A percentile compares a stretch with the other conserved stretches of the same genome.
These are phyloP conservation scores for Pogona vitticeps DNA, from an alignment of 2,113 vertebrate genomes.

Conservation along the genomic window DNA sequence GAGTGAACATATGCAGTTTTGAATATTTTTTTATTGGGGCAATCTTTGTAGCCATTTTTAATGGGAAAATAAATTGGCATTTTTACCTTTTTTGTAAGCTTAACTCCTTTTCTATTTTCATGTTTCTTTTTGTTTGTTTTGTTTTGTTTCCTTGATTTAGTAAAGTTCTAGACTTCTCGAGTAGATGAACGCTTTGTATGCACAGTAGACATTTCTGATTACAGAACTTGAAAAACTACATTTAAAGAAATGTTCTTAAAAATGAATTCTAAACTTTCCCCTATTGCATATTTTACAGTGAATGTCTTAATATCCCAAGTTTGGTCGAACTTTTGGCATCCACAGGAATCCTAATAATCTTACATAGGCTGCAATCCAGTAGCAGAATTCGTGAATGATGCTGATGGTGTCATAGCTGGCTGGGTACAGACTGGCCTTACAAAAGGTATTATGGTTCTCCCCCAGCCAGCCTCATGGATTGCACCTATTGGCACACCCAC, in stretches of 20 bases:
- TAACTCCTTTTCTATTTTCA: neutral
- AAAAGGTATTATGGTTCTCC: no score
- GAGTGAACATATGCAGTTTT: neutral
- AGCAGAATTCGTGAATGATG: no score
- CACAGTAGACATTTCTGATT: neutral
- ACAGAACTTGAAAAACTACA: neutral
- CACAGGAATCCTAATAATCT: no score
- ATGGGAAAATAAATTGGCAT: neutral
- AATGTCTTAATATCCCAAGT: no score
- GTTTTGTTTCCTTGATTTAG: neutral
- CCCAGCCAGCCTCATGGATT: no score
- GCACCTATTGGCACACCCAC: no score
- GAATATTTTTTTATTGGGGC: neutral
- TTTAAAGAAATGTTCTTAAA: neutral
- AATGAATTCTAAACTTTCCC: no score
- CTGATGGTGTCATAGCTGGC: no score
- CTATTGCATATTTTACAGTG: no score
- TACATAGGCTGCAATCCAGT: no score
- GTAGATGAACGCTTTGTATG: neutral
- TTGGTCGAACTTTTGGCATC: no score
- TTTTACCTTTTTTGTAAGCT: neutral
- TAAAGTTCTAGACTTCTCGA: neutral
- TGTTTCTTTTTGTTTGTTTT: neutral
- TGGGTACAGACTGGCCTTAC: no score
- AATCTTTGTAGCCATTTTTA: neutral